Base-by-base conservation (phyloP, 2,888 invertebrate species). In the Scaeva pyrastri region DNA sequence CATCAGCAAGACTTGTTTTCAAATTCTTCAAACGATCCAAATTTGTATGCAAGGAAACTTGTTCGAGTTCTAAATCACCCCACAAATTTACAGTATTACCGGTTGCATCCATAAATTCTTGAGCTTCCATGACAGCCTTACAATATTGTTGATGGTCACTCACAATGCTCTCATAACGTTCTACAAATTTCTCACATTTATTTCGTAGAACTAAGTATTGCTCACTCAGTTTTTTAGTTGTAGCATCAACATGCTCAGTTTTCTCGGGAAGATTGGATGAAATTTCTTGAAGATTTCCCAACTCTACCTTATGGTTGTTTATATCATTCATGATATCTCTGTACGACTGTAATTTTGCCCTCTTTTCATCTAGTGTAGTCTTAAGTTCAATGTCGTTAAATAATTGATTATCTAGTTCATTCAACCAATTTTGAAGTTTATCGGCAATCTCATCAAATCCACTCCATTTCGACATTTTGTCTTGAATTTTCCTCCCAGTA, bases 321-420 rank as follows among this genome's bases (percentile, higher is more conserved):
- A 97, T 96, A 89, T 98, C 98, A 91, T 97, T 97, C 45, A 97
- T 93, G 79, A 96, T 94, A 66, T 95, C 95, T 89, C 97, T 95
- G 90, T 98, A 98, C 0, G 95, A 94, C 91, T 97, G 97, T 48
- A 98, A 93, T 91, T 98, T 97, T 52, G 95, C 96, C 83, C 97
- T 95, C 92, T 98, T 98, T 91, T 98, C 98, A 92, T 98, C 98
- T 81, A 98, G 93, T 0, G 97, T 97, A 0, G 97, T 95, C 90
- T 96, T 97, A 4, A 97, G 91, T 90, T 97, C 96, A 50, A 98
- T 95, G 88, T 97, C 96, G 72, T 94, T 94, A 0, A 96, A 96
- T 26, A 98, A 92, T 88, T 96, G 95, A 82, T 94, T 94, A 90
- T 97, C 97, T 8, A 96, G 95, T 72, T 94, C 94, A 52, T 94